phyloP scores from a whole-genome alignment of 1,140 invertebrate species.

The Lordiphosa mommai region DNA sequence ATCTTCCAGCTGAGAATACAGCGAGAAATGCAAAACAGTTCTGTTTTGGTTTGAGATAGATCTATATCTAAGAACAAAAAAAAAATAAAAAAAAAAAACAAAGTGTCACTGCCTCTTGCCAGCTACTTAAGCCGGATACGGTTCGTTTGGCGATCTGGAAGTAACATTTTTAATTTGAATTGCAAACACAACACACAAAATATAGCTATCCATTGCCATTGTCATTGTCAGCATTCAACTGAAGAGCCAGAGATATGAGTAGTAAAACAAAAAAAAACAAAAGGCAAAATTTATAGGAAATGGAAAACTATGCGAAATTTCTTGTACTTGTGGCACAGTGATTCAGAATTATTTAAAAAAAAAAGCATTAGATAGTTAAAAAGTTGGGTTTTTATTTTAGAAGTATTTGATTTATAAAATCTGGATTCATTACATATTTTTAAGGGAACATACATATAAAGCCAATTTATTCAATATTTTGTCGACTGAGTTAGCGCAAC shows the following conservation, averaged over 20 bases:
- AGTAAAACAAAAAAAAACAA: conserved; percentile 13
- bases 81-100: conserved; percentile 14
- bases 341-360: too few species aligned
- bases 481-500: too few species aligned
- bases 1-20: too few species aligned
- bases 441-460: too few species aligned
- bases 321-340: too few species aligned
- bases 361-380: too few species aligned
- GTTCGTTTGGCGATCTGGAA: conserved; percentile 67
- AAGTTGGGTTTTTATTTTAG: too few species aligned
- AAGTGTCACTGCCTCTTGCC: conserved; percentile 16
- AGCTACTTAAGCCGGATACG: conserved; percentile 56
- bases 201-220: conserved; percentile 31
- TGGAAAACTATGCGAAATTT: conserved; percentile 14
- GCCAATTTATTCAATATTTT: too few species aligned
- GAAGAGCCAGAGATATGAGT: neutral
- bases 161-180: conserved; percentile 68
- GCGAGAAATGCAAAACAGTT: too few species aligned
- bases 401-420: too few species aligned
- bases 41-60: conserved; percentile 9
- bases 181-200: conserved; percentile 29
- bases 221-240: conserved; percentile 35
- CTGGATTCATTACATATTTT: too few species aligned
- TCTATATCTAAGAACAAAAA: conserved; percentile 12
- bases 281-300: conserved; percentile 41